These are phyloP conservation scores for Stylophora pistillata DNA, from an alignment of 64 coral and sea anemone genomes.

Conservation along the genomic window DNA sequence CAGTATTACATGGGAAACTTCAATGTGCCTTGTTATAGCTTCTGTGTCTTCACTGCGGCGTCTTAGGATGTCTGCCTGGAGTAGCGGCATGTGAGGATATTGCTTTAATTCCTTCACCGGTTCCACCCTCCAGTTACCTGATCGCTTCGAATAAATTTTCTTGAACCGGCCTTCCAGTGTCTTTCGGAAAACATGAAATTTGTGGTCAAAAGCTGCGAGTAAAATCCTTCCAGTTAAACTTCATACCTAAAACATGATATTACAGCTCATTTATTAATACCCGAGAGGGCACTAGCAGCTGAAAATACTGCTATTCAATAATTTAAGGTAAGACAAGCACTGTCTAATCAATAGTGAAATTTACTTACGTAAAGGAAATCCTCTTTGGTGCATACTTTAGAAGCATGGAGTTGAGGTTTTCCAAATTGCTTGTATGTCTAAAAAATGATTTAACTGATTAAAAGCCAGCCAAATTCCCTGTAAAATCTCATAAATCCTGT, in stretches of 20 bases:
- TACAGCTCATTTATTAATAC: no score
- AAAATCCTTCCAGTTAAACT: constrained; percentile 15
- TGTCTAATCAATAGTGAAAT: no score
- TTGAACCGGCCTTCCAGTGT: constrained; percentile 31
- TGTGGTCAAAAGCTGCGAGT: constrained; percentile 61
- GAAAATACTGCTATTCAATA: no score
- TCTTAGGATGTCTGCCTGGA: constrained; percentile 42
- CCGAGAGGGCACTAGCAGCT: no score
- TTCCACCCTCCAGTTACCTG: constrained; percentile 49
- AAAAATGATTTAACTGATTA: no score
- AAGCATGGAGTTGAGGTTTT: no score
- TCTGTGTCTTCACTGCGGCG: constrained; percentile 13
- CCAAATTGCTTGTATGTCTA: no score
- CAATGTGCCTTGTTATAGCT: constrained; percentile 10
- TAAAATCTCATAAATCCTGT: no score
- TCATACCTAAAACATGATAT: constrained; percentile 33
- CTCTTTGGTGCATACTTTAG: no score
- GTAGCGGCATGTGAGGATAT: constrained; percentile 23
- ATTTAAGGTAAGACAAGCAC: no score
- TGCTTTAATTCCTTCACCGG: constrained; percentile 47
- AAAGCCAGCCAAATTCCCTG: no score
- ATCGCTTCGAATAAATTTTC: constrained; percentile 51
- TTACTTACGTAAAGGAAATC: no score
- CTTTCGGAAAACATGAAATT: constrained; percentile 50
- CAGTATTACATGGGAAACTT: constrained; percentile 34